Base-by-base conservation (phyloP, 1,140 invertebrate genomes). In the Plectus sambesii region DNA sequence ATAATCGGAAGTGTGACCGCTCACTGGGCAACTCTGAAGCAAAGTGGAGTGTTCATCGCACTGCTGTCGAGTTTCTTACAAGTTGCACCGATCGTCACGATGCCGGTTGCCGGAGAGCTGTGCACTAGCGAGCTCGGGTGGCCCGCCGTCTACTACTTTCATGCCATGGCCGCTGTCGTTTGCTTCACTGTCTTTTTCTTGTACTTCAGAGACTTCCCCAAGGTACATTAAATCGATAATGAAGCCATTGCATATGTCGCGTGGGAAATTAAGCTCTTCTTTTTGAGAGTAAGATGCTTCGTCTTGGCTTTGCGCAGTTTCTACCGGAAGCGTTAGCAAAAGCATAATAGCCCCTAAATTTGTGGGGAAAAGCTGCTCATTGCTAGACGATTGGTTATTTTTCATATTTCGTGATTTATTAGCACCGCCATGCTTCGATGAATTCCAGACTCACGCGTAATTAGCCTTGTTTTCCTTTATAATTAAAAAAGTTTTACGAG, bases 141-240 rank as follows among this genome's bases (percentile, higher is more conserved):
- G 54, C 47, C 30, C 2, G 22, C 54, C 8, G 44, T 53, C 2
- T 56, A 58, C 35, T 56, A 58, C 25, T 8, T 56, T 8, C 46
- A 35, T 15, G 54, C 54, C 5, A 1, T 27, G 12, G 12, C 47
- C 12, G 50, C 49, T 15, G 24, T 58, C 8, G n/a, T 58, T 20
- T n/a, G 50, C 25, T 56, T 56, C 39, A 15, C 24, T 49, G 12
- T 42, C 5, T 56, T 56, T 33, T 57, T 33, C 26, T 39, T 51
- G 24, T 15, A 57, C 23, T 56, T 57, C 35, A 37, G 55, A 15
- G 55, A 56, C 22, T 51, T 30, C 6, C 54, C 54, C 17, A 15
- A 33, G 12, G 19, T 51, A 23, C 51, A 55, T 23, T 20, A n/a
- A n/a, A n/a, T n/a, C n/a, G n/a, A n/a, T n/a, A n/a, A n/a, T n/a